Conservation (phyloP, 2,888 invertebrate genomes). For the Eristalinus aeneus region DNA sequence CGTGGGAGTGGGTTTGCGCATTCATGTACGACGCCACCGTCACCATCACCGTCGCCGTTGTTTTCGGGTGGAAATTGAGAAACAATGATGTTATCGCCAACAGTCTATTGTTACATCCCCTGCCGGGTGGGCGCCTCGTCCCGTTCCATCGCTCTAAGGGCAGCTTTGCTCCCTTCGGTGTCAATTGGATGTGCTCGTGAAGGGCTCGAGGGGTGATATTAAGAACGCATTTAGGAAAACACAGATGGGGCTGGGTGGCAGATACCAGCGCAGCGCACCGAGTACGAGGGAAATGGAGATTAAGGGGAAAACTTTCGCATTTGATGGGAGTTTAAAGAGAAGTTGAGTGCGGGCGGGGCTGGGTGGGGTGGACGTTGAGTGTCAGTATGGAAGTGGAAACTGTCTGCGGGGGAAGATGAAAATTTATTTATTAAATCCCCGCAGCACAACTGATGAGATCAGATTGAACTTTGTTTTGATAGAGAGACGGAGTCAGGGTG, state of each 20-base stretch:
- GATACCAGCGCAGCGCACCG: neutral
- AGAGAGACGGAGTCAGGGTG: neutral
- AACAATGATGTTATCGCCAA: slow-evolving; percentile 41
- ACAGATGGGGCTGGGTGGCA: neutral
- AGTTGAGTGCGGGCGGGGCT: neutral
- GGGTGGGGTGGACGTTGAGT: neutral
- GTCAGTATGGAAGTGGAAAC: neutral
- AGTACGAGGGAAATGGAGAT: neutral
- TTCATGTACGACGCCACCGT: neutral
- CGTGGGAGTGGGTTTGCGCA: neutral
- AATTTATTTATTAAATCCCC: neutral
- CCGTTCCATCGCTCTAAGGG: neutral
- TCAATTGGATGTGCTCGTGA: slow-evolving; percentile 21
- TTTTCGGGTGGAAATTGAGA: slow-evolving; percentile 18
- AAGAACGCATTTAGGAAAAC: slow-evolving; percentile 16
- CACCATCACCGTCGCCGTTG: neutral
- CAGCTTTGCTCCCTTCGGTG: slow-evolving; percentile 8
- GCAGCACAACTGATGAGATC: neutral
- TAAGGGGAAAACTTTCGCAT: slow-evolving; percentile 20
- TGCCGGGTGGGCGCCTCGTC: neutral
- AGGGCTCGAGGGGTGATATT: slow-evolving; percentile 9
- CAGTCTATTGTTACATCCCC: slow-evolving; percentile 24
- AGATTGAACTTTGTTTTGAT: neutral
- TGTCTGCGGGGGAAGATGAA: neutral
- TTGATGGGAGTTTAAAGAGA: slow-evolving; percentile 30